Evolutionary conservation across 1,140 invertebrate species (phyloP).

Genomic region (Euwallacea fornicatus): DNA sequence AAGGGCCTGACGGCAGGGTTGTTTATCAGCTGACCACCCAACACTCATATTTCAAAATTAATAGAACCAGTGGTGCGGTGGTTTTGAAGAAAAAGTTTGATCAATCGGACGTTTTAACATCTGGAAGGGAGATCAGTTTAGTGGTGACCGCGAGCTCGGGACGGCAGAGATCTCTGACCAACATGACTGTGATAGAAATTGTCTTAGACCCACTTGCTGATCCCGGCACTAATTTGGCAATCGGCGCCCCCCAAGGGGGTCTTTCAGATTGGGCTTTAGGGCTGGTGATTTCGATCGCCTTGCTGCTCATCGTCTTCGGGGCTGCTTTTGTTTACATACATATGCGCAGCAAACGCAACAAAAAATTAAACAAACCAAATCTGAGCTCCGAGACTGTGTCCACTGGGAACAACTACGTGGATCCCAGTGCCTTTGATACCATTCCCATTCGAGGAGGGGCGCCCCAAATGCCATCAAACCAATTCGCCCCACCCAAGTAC

Average conservation of each 20-base stretch:
- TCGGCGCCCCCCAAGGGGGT: slow-evolving; percentile 62
- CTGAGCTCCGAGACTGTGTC: slow-evolving; percentile 71
- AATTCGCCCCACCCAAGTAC: slow-evolving; percentile 86
- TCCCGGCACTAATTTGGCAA: slow-evolving; percentile 61
- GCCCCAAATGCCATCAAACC: slow-evolving; percentile 58
- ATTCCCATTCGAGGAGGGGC: slow-evolving; percentile 75
- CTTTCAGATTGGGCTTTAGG: slow-evolving; percentile 85
- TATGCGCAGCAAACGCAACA: slow-evolving; percentile 77
- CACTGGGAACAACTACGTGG: slow-evolving; percentile 77
- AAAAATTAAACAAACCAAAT: slow-evolving; percentile 77
- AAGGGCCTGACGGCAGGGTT: slow-evolving; percentile 87
- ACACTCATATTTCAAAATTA: slow-evolving; percentile 87
- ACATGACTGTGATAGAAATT: slow-evolving; percentile 85
- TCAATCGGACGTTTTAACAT: slow-evolving; percentile 60
- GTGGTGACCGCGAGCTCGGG: slow-evolving; percentile 87
- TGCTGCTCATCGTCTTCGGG: slow-evolving; percentile 79
- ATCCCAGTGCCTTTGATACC: slow-evolving; percentile 83
- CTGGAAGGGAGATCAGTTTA: slow-evolving; percentile 72
- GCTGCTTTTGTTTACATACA: slow-evolving; percentile 82
- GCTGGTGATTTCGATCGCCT: slow-evolving; percentile 77
- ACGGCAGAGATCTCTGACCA: slow-evolving; percentile 78
- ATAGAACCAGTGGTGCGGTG: slow-evolving; percentile 85
- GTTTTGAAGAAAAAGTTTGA: slow-evolving; percentile 79
- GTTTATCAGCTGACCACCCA: slow-evolving; percentile 84
- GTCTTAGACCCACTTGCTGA: slow-evolving; percentile 70